Conservation (phyloP, 2,888 invertebrate species). For the Pseudoips prasinana region DNA sequence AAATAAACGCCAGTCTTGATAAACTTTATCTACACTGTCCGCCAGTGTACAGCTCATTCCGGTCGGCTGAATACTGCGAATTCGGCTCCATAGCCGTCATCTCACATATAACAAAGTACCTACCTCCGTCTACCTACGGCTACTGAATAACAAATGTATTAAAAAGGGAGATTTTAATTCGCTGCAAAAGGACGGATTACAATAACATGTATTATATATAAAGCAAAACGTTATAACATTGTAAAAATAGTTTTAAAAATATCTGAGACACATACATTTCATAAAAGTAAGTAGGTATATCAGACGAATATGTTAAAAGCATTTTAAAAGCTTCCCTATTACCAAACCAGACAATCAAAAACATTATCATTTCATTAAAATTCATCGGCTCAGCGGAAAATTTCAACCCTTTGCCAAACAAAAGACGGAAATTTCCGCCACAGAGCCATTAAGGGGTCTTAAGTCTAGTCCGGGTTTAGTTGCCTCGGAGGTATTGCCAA, state of each 20-base stretch:
- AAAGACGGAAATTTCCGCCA: constrained; percentile 57
- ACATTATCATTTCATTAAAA: constrained; percentile 47
- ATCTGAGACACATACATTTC: too few relatives aligned
- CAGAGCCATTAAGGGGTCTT: constrained; percentile 76
- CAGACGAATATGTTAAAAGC: too few relatives aligned
- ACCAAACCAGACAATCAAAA: constrained; percentile 13
- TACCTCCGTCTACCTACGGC: constrained; percentile 47
- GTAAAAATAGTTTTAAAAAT: too few relatives aligned
- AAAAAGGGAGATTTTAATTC: constrained; percentile 32
- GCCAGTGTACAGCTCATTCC: constrained; percentile 14
- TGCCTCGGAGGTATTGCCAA: constrained; percentile 64
- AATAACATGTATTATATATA: too few relatives aligned
- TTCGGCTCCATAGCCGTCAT: constrained; percentile 29
- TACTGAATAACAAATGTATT: constrained; percentile 48
- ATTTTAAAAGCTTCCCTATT: too few relatives aligned
- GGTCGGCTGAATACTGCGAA: constrained; percentile 22
- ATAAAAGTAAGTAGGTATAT: too few relatives aligned
- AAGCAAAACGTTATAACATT: too few relatives aligned
- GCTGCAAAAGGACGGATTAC: constrained; percentile 24
- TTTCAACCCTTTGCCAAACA: constrained; percentile 55
- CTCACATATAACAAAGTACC: constrained; percentile 21
- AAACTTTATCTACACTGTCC: constrained; percentile 8
- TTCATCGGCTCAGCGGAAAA: constrained; percentile 27
- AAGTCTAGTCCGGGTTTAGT: constrained; percentile 67
- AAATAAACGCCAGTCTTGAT: too few relatives aligned